These are phyloP conservation scores for Gymnoscopelus microlampas DNA, from an alignment of 2,797 vertebrate genomes.

Conservation along the genomic window DNA sequence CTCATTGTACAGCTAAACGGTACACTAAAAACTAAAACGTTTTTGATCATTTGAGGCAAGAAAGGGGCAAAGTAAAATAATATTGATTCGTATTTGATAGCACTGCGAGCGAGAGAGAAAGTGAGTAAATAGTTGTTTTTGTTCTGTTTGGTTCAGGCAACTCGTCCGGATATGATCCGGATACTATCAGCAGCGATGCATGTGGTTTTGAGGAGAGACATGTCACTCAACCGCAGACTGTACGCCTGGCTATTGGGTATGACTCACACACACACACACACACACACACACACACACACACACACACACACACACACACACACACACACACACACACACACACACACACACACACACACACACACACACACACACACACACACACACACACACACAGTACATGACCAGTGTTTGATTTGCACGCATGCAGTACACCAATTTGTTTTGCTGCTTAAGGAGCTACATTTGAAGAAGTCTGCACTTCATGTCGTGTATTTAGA, in stretches of 20 bases:
- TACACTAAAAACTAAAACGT: too few species aligned
- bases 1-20: too few species aligned
- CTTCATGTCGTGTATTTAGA: slow-evolving; percentile 4
- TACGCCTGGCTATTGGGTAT: slow-evolving; percentile 98
- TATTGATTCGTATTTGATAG: too few species aligned
- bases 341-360: slow-evolving; percentile 23
- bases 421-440: neutral
- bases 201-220: slow-evolving; percentile 97
- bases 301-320: slow-evolving; percentile 15
- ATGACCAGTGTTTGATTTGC: neutral
- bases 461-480: too few species aligned
- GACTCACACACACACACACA: slow-evolving; percentile 56
- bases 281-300: slow-evolving; percentile 16
- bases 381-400: slow-evolving; percentile 13
- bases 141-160: slow-evolving; percentile 84
- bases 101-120: neutral
- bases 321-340: slow-evolving; percentile 23
- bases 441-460: neutral
- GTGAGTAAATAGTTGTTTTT: slow-evolving; percentile 19
- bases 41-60: too few species aligned
- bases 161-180: slow-evolving; percentile 95
- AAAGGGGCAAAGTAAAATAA: too few species aligned
- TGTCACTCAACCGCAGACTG: slow-evolving; percentile 98
- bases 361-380: slow-evolving; percentile 9
- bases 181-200: slow-evolving; percentile 97